These are phyloP conservation scores for Anastrepha obliqua DNA, from an alignment of 1,140 invertebrate genomes.

Conservation along the genomic window DNA sequence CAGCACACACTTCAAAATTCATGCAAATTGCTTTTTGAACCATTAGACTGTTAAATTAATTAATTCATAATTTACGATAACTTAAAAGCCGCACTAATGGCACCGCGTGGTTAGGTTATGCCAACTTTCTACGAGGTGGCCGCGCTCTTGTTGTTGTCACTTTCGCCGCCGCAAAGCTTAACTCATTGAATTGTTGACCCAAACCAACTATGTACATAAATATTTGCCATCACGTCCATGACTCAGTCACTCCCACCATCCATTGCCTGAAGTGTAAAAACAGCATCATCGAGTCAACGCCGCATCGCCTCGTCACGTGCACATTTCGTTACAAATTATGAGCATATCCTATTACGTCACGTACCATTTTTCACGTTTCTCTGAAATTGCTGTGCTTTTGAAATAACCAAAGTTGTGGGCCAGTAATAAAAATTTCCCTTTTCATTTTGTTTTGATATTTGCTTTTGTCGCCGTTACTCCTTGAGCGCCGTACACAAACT, in stretches of 20 bases:
- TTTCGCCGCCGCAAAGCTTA: background rate
- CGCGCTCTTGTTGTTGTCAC: background rate
- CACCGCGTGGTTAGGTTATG: background rate
- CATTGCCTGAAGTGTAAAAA: too few species aligned
- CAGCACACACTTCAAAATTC: background rate
- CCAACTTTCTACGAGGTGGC: background rate
- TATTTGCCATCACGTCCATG: background rate
- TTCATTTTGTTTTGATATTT: background rate
- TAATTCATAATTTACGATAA: background rate
- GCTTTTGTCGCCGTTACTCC: background rate
- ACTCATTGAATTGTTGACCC: background rate
- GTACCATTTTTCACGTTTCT: background rate
- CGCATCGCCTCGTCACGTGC: background rate
- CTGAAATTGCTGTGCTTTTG: background rate
- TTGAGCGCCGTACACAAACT: background rate
- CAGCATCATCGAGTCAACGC: background rate
- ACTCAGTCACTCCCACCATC: background rate
- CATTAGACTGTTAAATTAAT: background rate
- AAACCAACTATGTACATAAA: background rate
- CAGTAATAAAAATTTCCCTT: background rate
- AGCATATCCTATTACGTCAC: background rate
- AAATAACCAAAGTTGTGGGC: background rate
- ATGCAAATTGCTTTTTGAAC: slow-evolving; percentile 14
- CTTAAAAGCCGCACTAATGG: background rate
- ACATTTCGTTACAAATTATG: background rate